Evolutionary conservation across 2,797 vertebrate genomes (phyloP).

Genomic region (Botia almorhae): DNA sequence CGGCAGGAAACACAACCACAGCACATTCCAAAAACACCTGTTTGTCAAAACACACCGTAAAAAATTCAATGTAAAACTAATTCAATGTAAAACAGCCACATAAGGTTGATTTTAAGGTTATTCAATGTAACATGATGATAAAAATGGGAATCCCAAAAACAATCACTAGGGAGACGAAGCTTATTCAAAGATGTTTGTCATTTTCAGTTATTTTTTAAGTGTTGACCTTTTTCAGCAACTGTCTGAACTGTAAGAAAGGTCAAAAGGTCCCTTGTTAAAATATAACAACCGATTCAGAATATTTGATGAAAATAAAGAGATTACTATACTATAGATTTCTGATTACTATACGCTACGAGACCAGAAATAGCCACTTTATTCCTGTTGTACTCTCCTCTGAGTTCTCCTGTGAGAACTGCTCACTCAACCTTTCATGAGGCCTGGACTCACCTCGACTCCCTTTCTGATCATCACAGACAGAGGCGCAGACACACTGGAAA

Average conservation of each 20-base stretch:
- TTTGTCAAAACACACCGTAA: neutral
- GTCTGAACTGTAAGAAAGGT: neutral
- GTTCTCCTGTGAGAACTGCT: conserved; percentile 36
- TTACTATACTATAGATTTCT: too few species aligned
- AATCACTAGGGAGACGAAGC: neutral
- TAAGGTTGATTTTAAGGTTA: neutral
- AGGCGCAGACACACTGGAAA: neutral
- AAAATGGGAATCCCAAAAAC: neutral
- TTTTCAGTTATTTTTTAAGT: neutral
- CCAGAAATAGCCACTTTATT: neutral
- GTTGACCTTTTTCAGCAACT: neutral
- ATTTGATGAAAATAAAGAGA: neutral
- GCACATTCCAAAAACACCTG: neutral
- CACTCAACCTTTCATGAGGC: conserved; percentile 60
- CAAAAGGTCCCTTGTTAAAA: neutral
- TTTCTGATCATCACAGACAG: conserved; percentile 22
- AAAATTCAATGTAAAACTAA: neutral
- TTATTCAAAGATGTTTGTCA: neutral
- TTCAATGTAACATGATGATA: neutral
- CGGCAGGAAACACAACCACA: too few species aligned
- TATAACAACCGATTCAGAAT: neutral
- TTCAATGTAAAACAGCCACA: too few species aligned
- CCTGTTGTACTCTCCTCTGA: neutral
- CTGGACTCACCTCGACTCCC: conserved; percentile 25
- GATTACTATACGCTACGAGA: neutral